These are phyloP conservation scores for Lithodes maja DNA, from an alignment of 2,888 invertebrate genomes.

Conservation along the genomic window DNA sequence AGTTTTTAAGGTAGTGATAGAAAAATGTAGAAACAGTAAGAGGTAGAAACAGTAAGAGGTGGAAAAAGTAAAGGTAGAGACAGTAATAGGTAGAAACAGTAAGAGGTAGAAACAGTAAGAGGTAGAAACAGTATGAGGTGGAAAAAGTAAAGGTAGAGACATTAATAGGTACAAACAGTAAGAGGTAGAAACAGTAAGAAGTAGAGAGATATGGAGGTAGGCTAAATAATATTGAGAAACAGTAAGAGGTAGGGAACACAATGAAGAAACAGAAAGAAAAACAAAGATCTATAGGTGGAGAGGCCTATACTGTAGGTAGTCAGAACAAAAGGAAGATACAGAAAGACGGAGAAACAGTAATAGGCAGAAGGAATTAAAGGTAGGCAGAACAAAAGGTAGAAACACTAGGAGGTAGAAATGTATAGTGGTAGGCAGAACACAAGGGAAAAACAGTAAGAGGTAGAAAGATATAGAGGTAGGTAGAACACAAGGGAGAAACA, in stretches of 20 bases:
- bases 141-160: too few relatives aligned
- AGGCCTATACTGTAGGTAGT: too few relatives aligned
- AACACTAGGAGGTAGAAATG: background rate
- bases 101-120: background rate
- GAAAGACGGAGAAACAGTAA: background rate
- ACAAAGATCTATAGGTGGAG: too few relatives aligned
- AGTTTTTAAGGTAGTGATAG: too few relatives aligned
- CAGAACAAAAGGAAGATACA: background rate
- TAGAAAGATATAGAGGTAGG: background rate
- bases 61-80: background rate
- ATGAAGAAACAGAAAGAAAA: too few relatives aligned
- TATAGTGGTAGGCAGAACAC: background rate
- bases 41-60: background rate
- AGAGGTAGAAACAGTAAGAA: too few relatives aligned
- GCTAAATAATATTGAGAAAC: too few relatives aligned
- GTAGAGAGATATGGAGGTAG: too few relatives aligned
- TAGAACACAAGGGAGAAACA: background rate
- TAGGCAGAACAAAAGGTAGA: background rate
- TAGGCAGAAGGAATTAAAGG: background rate
- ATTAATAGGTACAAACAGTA: too few relatives aligned
- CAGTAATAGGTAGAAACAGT: background rate
- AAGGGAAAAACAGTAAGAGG: background rate
- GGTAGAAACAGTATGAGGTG: background rate
- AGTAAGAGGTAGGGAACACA: too few relatives aligned
- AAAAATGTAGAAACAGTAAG: background rate